Evolutionary conservation across 1,140 invertebrate genomes (phyloP), one percentile per base, ranked within the genome.

Genomic region (Nylanderia fulva): DNA sequence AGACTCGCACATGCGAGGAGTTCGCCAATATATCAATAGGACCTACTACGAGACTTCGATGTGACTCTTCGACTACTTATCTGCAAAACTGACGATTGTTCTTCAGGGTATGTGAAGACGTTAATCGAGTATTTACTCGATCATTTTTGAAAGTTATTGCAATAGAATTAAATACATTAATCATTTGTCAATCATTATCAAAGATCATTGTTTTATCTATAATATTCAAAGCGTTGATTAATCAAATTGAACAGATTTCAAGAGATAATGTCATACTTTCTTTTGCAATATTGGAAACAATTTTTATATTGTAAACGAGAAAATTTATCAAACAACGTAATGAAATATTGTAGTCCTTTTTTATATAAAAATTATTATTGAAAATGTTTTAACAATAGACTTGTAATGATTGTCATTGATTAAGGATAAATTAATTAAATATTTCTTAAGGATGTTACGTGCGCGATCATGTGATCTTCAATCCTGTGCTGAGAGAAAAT

Each of bases 21-120:
- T 80, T 24, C 36, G 36, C 77, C 52, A 24, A 88, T 89, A 84
- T 45, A 58, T 56, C 84, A 84, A 76, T 89, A 86, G 64, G 66
- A 18, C 33, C 56, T 60, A 64, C 27, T 18, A 33, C 86, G 52
- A 79, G 42, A 77, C 66, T 39, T 71, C 36, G 52, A 72, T 72
- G 45, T 48, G 42, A 88, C 33, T 69, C 52, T 27, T 29, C 60
- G 60, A 88, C 18, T 24, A n/a, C n/a, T n/a, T n/a, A 15, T 77
- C 63, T 42, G 75, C 48, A 24, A 77, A 84, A 87, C 33, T 48
- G 42, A n/a, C n/a, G 74, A 64, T 48, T 18, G 11, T 48, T 71
- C n/a, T 48, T 9, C 33, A 48, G 33, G 39, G 71, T 68, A 85
- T 24, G 84, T 63, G 4, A 36, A 45, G 24, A 8, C 11, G 68